These are phyloP conservation scores for Tinamus guttatus DNA, from an alignment of 2,113 vertebrate species.

Conservation along the genomic window DNA sequence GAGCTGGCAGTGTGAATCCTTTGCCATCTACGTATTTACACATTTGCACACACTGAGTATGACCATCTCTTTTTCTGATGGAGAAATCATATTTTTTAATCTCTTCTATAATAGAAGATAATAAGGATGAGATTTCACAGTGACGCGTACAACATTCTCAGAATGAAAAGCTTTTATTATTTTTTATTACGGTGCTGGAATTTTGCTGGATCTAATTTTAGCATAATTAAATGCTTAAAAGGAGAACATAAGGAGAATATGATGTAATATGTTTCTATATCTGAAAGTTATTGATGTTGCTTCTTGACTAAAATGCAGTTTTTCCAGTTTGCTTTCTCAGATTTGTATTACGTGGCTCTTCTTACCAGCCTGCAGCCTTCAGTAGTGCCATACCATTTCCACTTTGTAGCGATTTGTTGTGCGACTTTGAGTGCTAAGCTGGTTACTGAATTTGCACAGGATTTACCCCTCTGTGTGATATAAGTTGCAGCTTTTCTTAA, in stretches of 20 bases:
- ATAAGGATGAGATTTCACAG: constrained; percentile 17
- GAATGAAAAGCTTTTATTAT: neutral
- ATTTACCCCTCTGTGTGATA: neutral
- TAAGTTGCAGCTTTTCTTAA: neutral
- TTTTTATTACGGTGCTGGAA: neutral
- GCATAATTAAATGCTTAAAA: constrained; percentile 4
- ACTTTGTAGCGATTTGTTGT: neutral
- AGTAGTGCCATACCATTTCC: neutral
- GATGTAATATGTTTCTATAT: neutral
- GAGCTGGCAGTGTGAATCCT: neutral
- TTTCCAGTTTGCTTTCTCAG: neutral
- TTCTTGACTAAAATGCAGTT: constrained; percentile 2
- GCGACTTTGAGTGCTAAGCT: neutral
- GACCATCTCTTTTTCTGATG: constrained; percentile 30
- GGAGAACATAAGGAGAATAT: constrained; percentile 30
- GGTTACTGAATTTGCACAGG: neutral
- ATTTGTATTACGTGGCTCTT: neutral
- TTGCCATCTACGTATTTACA: constrained; percentile 33
- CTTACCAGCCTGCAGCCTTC: neutral
- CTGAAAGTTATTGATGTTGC: neutral
- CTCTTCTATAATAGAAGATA: constrained; percentile 32
- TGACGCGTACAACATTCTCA: neutral
- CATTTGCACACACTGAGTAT: constrained; percentile 42
- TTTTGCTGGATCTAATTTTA: constrained; percentile 40
- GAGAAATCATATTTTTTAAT: constrained; percentile 50